Conservation (phyloP, 2,113 vertebrate genomes). For the Myotis brandtii region DNA sequence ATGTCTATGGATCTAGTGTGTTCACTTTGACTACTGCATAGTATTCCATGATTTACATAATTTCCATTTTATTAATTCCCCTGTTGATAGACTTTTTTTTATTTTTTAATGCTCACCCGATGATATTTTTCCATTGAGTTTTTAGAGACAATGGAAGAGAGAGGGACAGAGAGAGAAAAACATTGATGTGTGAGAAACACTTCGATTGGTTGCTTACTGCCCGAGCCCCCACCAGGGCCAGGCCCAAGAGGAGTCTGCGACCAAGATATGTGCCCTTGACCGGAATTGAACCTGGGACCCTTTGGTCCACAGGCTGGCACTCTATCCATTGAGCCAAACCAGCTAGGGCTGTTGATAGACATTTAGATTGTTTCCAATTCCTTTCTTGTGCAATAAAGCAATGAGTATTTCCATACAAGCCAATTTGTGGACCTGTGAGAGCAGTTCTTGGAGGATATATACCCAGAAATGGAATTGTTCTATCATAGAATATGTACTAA, state of each 20-base stretch:
- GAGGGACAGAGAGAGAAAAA: too few species aligned
- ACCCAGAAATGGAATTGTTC: constrained; percentile 33
- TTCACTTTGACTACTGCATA: constrained; percentile 8
- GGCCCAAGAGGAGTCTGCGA: too few species aligned
- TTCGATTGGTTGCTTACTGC: too few species aligned
- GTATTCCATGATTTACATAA: neutral
- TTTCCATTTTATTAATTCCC: constrained; percentile 28
- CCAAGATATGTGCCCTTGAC: too few species aligned
- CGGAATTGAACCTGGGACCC: too few species aligned
- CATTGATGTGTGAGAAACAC: too few species aligned
- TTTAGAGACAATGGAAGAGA: too few species aligned
- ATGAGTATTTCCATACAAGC: neutral
- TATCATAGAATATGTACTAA: neutral
- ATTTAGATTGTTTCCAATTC: constrained; percentile 18
- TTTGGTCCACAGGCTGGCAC: too few species aligned
- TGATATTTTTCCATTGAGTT: too few species aligned
- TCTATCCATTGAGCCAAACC: too few species aligned
- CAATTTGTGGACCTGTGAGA: neutral
- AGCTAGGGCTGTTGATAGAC: neutral
- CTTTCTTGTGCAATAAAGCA: neutral
- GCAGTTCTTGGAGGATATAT: neutral
- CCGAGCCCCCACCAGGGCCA: too few species aligned
- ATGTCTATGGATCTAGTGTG: neutral
- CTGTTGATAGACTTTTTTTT: neutral
- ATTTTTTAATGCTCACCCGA: too few species aligned